phyloP scores from a whole-genome alignment of 2,888 invertebrate genomes.

The Meganola albula region DNA sequence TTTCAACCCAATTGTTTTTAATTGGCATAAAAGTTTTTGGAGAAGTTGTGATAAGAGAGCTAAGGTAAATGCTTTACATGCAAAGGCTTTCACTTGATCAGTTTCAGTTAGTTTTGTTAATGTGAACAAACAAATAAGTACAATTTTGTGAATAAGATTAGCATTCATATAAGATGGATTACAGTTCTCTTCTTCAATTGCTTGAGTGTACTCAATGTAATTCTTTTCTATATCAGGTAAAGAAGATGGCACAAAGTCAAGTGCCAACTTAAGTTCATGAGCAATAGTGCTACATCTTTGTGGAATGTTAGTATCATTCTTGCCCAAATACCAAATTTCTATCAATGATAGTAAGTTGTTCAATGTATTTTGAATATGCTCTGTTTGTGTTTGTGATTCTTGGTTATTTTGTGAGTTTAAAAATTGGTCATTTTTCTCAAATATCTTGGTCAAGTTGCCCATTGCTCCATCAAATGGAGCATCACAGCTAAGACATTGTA shows the following conservation, averaged over 20 bases:
- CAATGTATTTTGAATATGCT: conserved; percentile 69
- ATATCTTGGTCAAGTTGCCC: conserved; percentile 87
- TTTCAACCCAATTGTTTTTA: conserved; percentile 56
- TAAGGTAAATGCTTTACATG: conserved; percentile 89
- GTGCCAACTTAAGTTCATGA: conserved; percentile 84
- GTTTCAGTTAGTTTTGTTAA: conserved; percentile 85
- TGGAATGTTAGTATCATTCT: conserved; percentile 81
- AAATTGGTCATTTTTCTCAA: conserved; percentile 82
- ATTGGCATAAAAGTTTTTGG: conserved; percentile 71
- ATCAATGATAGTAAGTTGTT: conserved; percentile 76
- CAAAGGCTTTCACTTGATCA: conserved; percentile 88
- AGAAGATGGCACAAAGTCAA: conserved; percentile 73
- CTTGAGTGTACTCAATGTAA: conserved; percentile 69
- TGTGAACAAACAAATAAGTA: conserved; percentile 88
- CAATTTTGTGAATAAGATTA: conserved; percentile 88
- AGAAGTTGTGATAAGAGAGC: conserved; percentile 87
- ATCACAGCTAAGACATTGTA: conserved; percentile 87
- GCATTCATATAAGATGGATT: conserved; percentile 79
- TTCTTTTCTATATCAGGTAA: conserved; percentile 73
- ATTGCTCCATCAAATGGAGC: conserved; percentile 93
- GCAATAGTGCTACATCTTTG: conserved; percentile 83
- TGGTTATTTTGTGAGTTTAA: conserved; percentile 71
- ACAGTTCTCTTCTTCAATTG: conserved; percentile 64
- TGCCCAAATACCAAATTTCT: conserved; percentile 80
- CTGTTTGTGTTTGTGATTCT: conserved; percentile 59